Evolutionary conservation across 2,888 invertebrate species (phyloP).

Genomic region (Hipparchia semele): DNA sequence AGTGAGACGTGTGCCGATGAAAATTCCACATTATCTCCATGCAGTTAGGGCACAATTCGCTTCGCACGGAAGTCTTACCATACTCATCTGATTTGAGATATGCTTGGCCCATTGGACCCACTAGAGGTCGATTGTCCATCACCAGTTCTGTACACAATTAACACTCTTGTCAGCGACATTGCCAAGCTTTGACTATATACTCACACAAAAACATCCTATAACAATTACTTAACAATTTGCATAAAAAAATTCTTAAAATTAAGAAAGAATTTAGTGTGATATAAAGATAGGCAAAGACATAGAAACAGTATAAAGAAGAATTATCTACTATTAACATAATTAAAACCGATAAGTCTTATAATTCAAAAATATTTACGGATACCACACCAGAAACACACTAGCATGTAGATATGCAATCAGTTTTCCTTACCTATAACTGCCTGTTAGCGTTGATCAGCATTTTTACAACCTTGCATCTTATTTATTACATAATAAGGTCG

Average conservation of each 20-base stretch:
- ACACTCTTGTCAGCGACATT: slow-evolving; percentile 54
- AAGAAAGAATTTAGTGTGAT: not conserved
- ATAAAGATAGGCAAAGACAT: not conserved
- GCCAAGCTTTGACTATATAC: slow-evolving; percentile 4
- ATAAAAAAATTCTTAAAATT: not conserved
- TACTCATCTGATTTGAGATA: slow-evolving; percentile 93
- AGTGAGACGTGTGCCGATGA: slow-evolving; percentile 50
- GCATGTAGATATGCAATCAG: too few species aligned
- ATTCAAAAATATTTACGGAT: too few species aligned
- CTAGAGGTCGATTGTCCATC: slow-evolving; percentile 90
- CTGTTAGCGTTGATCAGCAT: not conserved
- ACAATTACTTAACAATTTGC: not conserved
- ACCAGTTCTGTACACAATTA: slow-evolving; percentile 83
- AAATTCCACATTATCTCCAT: slow-evolving; percentile 69
- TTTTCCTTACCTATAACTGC: not conserved
- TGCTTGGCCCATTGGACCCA: slow-evolving; percentile 91
- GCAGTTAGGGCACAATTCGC: slow-evolving; percentile 70
- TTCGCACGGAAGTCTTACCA: slow-evolving; percentile 84
- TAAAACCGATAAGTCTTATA: not conserved
- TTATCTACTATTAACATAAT: not conserved
- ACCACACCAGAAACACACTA: too few species aligned
- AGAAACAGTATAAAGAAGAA: not conserved
- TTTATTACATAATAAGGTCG: not conserved
- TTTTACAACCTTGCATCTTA: not conserved
- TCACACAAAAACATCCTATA: not conserved